Conservation (phyloP, 2,888 invertebrate species). For the Phlogophora meticulosa region DNA sequence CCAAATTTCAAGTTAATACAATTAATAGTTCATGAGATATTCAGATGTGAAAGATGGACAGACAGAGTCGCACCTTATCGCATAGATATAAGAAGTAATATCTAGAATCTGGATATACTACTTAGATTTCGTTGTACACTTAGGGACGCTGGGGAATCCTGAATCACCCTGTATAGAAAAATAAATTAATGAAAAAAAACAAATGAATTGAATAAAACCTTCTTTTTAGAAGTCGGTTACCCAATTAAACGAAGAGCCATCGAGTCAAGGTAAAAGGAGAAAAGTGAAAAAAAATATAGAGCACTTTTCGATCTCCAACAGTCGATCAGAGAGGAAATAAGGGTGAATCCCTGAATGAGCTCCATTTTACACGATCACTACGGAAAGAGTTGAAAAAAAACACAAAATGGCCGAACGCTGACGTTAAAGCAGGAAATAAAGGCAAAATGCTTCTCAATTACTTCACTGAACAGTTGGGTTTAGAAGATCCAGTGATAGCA, state of each 20-base stretch:
- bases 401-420: constrained; percentile 22
- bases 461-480: background rate
- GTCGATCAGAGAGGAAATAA: constrained; percentile 42
- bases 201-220: no score
- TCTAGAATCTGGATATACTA: no score
- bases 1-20: no score
- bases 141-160: no score
- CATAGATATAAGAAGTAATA: no score
- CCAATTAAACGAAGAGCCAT: background rate
- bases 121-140: no score
- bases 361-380: constrained; percentile 37
- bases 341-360: constrained; percentile 11
- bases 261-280: background rate
- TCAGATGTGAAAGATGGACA: no score
- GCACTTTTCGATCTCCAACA: constrained; percentile 15
- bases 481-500: constrained; percentile 19
- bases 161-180: no score
- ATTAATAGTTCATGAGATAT: no score
- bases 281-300: background rate
- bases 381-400: constrained; percentile 48
- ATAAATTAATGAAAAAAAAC: no score
- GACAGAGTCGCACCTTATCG: no score
- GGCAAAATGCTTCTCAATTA: constrained; percentile 23
- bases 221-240: no score
- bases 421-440: constrained; percentile 30